Base-by-base conservation (phyloP, 35 echinoderm and acorn worm genomes). In the Apostichopus japonicus region DNA sequence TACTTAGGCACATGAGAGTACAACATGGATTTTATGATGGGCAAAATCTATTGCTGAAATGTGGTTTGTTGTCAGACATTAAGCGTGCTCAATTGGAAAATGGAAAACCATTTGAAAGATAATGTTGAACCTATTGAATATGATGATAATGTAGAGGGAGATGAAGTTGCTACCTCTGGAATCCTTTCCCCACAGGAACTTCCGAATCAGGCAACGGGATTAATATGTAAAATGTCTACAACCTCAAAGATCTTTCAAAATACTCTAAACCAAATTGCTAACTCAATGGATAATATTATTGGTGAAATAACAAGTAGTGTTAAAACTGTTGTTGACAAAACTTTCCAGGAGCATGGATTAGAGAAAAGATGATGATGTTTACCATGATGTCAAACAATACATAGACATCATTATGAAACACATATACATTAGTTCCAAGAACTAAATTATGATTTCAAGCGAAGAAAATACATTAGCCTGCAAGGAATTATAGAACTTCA, bases 371-470 rank as follows among this genome's bases (percentile, higher is more conserved):
- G 4, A 0, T 27, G 25, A 6, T 61, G 61, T 87, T 87, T 61
- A 87, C 61, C 17, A 87, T 23, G 84, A 87, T 61, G 59, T 87
- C 4, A 56, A 87, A 87, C 1, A 53, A 61, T 54, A 87, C n/a
- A 59, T 87, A 63, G 54, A 56, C 84, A 87, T 1, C 25, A 27
- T 27, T 27, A 27, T 27, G 25, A 27, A 27, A 27, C 25, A 27
- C 25, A 27, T 27, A 27, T 0, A 27, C 25, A 27, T 27, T 1
- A 0, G 1, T 27, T 27, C 27, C n/a, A 87, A 87, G 61, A 87
- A 58, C 55, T 87, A 59, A 87, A 87, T 87, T 87, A 53, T 59
- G 84, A 87, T n/a, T 87, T 61, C 84, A 87, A 87, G 84, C 54
- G 84, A 63, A 87, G 25, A 10, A 87, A 87, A 61, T 87, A 87